phyloP scores from a whole-genome alignment of 2,888 invertebrate genomes.

The Drosophila austrosaltans region DNA sequence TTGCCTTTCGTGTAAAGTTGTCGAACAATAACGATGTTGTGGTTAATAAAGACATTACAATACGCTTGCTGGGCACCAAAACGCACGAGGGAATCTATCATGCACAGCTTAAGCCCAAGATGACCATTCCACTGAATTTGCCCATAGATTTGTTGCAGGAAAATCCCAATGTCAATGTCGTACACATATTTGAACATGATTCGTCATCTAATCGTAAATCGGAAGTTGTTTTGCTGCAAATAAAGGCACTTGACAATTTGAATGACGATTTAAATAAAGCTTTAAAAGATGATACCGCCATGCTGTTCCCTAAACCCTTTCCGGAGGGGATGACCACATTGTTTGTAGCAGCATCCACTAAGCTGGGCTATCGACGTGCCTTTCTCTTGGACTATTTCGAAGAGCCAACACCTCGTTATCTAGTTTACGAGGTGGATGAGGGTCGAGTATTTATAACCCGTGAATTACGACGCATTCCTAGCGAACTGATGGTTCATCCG shows the following conservation, averaged over 20 bases:
- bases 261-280: conserved; percentile 38
- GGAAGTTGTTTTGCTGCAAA: conserved; percentile 44
- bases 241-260: conserved; percentile 31
- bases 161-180: conserved; percentile 36
- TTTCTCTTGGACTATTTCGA: conserved; percentile 47
- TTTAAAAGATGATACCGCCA: background rate
- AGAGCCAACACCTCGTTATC: conserved; percentile 18
- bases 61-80: conserved; percentile 44
- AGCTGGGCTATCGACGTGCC: conserved; percentile 53
- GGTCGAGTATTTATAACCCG: conserved; percentile 47
- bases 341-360: conserved; percentile 48
- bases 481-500: conserved; percentile 28
- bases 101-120: conserved; percentile 40
- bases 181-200: conserved; percentile 25
- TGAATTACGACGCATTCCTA: conserved; percentile 54
- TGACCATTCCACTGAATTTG: conserved; percentile 41
- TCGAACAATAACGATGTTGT: conserved; percentile 7
- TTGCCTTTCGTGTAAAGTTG: conserved; percentile 43
- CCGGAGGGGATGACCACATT: conserved; percentile 16
- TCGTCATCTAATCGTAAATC: conserved; percentile 14
- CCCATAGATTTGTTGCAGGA: conserved; percentile 42
- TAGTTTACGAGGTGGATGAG: conserved; percentile 65
- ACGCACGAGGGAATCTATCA: conserved; percentile 41
- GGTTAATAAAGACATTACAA: conserved; percentile 22
- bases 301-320: background rate